Base-by-base conservation (phyloP, 2,113 vertebrate genomes). In the Suncus etruscus region DNA sequence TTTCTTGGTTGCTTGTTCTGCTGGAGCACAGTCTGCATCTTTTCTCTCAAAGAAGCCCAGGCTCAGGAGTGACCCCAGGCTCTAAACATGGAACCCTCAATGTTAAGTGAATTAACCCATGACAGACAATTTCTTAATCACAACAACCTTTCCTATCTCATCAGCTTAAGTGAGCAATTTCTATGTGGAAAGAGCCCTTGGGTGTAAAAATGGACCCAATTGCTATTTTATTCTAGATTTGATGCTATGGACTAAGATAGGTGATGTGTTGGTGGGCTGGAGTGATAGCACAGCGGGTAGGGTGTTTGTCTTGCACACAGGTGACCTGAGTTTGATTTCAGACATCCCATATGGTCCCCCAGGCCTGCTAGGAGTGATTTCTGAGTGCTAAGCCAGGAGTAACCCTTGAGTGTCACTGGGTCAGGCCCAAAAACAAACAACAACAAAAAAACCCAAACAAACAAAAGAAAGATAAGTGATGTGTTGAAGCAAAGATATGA, bases 31-130 rank as follows among this genome's bases (percentile, higher is more conserved):
- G 25, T 39, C 31, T 88, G 1, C 51, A 74, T 29, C 31, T 69
- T 48, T 63, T 74, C 73, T 81, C 73, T 72, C 45, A 20, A 32
- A 31, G 45, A 91, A 68, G 4, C 16, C 79, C 39, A 79, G n/a
- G 22, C 9, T n/a, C 75, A 45, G 39, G 4, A 83, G 85, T 8
- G 72, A 50, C 27, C n/a, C 39, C 27, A 32, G 50, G 27, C 29
- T 65, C 65, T 79, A 54, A 75, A 83, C 0, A 79, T 50, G 66
- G 39, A n/a, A 4, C 72, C 61, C 11, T 22, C 58, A 63, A n/a
- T 72, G 1, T 54, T 69, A 73, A 73, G 22, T 81, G 25, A 94
- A 79, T 27, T 58, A 84, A 87, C 27, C n/a, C 69, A 32, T 70
- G 32, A 80, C 86, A 66, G 51, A 75, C 22, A 11, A 15, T n/a